These are phyloP conservation scores for Rhabditophanes sp. DNA, from an alignment of 2,888 invertebrate species.

Conservation along the genomic window DNA sequence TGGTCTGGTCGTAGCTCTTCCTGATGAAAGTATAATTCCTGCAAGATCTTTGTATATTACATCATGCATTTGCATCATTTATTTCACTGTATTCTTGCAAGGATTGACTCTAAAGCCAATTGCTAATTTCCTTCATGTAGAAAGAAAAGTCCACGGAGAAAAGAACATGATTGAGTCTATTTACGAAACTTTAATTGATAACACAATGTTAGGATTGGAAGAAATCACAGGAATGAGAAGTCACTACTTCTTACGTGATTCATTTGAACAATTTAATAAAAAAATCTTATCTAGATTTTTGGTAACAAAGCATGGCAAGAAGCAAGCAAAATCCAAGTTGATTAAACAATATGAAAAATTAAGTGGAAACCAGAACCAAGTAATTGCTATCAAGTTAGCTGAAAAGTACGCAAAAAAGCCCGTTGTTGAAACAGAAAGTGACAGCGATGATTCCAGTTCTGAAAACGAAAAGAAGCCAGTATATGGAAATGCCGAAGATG, in stretches of 20 bases:
- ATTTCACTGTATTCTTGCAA: slow-evolving; percentile 95
- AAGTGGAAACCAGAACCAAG: too few relatives aligned
- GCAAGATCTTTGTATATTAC: slow-evolving; percentile 86
- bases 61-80: slow-evolving; percentile 87
- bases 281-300: too few relatives aligned
- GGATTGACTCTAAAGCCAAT: slow-evolving; percentile 96
- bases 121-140: slow-evolving; percentile 82
- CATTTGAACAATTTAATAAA: slow-evolving; percentile 15
- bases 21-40: slow-evolving; percentile 57
- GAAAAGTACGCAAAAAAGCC: too few relatives aligned
- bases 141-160: slow-evolving; percentile 70
- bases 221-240: slow-evolving; percentile 37
- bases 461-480: too few relatives aligned
- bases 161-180: slow-evolving; percentile 92
- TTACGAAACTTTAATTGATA: slow-evolving; percentile 25
- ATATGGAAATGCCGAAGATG: too few relatives aligned
- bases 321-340: too few relatives aligned
- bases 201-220: slow-evolving; percentile 39
- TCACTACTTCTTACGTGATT: slow-evolving; percentile 38
- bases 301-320: too few relatives aligned
- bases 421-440: too few relatives aligned
- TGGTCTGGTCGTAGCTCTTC: slow-evolving; percentile 26
- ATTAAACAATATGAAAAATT: too few relatives aligned
- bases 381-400: too few relatives aligned
- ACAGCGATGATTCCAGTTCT: too few relatives aligned